Conservation (phyloP, 2,797 vertebrate genomes). For the Acrossocheilus wenchowensis region DNA sequence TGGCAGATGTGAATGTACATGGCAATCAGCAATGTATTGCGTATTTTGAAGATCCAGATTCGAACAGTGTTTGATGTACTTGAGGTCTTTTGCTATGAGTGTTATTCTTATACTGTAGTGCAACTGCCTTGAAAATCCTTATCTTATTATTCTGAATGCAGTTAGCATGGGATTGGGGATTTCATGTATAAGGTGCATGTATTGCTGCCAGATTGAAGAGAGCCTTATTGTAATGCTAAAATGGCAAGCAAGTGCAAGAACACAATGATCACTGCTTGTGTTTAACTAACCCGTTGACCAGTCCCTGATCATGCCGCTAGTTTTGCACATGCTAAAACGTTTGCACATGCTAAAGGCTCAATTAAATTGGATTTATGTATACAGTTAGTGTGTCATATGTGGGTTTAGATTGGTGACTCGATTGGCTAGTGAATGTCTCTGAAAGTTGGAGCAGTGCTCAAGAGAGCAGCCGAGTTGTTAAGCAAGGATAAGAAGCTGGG, state of each 20-base stretch:
- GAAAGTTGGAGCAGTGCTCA: constrained; percentile 22
- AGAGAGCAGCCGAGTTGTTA: background rate
- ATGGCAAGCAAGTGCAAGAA: constrained; percentile 24
- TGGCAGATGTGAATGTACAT: constrained; percentile 56
- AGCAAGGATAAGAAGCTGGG: constrained; percentile 17
- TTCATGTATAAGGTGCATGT: constrained; percentile 46
- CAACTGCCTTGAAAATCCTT: constrained; percentile 36
- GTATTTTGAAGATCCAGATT: constrained; percentile 30
- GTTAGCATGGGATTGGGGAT: constrained; percentile 43
- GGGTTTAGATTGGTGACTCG: constrained; percentile 38
- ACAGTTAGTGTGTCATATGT: constrained; percentile 65
- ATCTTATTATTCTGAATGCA: constrained; percentile 43
- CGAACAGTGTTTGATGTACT: constrained; percentile 34
- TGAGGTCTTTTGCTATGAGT: constrained; percentile 39
- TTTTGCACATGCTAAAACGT: constrained; percentile 40
- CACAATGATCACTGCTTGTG: background rate
- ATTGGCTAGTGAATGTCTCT: constrained; percentile 26
- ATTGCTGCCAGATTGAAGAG: constrained; percentile 28
- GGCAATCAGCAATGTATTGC: constrained; percentile 46
- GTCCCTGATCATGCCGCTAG: constrained; percentile 16
- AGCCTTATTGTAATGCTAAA: constrained; percentile 38
- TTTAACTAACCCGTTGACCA: constrained; percentile 9
- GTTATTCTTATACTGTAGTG: constrained; percentile 25
- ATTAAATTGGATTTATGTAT: constrained; percentile 73
- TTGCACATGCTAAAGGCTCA: constrained; percentile 42